Evolutionary conservation across 2,797 vertebrate genomes (phyloP).

Genomic region (Ctenosaura bakeri): DNA sequence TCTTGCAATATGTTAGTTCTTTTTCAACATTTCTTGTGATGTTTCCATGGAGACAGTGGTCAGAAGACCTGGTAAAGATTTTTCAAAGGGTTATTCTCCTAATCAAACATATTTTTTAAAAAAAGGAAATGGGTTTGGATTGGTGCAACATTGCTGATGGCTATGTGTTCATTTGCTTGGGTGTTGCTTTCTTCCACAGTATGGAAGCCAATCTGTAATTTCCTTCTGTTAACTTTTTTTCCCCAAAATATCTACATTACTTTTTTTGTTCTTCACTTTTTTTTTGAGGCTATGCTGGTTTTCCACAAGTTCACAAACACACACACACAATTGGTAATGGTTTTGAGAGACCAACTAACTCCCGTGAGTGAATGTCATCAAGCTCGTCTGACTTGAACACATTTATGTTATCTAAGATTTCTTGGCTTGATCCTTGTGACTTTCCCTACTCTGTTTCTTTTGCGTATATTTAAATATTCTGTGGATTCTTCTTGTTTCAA

Average conservation of each 20-base stretch:
- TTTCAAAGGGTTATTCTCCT: not conserved
- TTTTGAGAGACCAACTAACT: slow-evolving; percentile 11
- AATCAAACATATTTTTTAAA: not conserved
- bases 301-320: not conserved
- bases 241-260: not conserved
- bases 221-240: not conserved
- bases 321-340: not conserved
- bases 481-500: not conserved
- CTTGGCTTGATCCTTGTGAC: not conserved
- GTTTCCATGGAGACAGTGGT: not conserved
- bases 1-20: not conserved
- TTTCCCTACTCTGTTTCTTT: not conserved
- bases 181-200: not conserved
- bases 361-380: not conserved
- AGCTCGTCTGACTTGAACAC: not conserved
- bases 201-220: not conserved
- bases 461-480: not conserved
- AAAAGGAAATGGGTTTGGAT: not conserved
- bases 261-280: not conserved
- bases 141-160: not conserved
- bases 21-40: not conserved
- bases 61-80: not conserved
- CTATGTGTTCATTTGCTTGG: not conserved
- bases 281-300: not conserved
- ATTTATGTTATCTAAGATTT: not conserved